Evolutionary conservation across 2,113 vertebrate species (phyloP).

Genomic region (Pygoscelis adeliae): DNA sequence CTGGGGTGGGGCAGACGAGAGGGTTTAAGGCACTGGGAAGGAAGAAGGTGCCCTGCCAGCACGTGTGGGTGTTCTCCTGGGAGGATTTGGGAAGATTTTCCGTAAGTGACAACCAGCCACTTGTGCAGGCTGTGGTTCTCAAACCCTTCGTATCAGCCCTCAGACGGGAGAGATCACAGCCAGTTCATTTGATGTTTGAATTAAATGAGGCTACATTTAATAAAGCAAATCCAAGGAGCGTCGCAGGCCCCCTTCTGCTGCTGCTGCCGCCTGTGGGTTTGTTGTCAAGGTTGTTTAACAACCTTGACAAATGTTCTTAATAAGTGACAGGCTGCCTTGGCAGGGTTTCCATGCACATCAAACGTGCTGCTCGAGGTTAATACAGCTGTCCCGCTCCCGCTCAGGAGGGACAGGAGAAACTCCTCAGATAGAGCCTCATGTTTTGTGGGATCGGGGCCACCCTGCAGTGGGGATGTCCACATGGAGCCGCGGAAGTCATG

Average conservation of each 20-base stretch:
- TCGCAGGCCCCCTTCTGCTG: not conserved
- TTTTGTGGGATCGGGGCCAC: not conserved
- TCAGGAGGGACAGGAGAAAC: not conserved
- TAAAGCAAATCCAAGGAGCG: not conserved
- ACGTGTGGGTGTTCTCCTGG: not conserved
- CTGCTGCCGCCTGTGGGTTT: slow-evolving; percentile 36
- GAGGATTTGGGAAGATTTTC: not conserved
- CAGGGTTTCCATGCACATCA: slow-evolving; percentile 52
- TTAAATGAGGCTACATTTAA: slow-evolving; percentile 16
- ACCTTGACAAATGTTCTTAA: slow-evolving; percentile 68
- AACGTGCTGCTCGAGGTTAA: slow-evolving; percentile 19
- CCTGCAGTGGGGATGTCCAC: not conserved
- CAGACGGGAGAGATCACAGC: not conserved
- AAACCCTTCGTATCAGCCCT: not conserved
- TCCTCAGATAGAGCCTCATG: not conserved
- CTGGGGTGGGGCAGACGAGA: accelerated
- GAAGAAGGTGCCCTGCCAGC: not conserved
- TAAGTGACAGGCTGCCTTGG: slow-evolving; percentile 56
- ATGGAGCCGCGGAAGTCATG: accelerated
- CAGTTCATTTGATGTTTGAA: not conserved
- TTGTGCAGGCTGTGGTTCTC: not conserved
- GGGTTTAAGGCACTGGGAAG: not conserved
- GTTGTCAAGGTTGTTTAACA: slow-evolving; percentile 66
- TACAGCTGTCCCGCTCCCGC: not conserved
- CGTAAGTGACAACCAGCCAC: not conserved